phyloP scores from a whole-genome alignment of 2,797 vertebrate species.

The Sarcophilus harrisii region DNA sequence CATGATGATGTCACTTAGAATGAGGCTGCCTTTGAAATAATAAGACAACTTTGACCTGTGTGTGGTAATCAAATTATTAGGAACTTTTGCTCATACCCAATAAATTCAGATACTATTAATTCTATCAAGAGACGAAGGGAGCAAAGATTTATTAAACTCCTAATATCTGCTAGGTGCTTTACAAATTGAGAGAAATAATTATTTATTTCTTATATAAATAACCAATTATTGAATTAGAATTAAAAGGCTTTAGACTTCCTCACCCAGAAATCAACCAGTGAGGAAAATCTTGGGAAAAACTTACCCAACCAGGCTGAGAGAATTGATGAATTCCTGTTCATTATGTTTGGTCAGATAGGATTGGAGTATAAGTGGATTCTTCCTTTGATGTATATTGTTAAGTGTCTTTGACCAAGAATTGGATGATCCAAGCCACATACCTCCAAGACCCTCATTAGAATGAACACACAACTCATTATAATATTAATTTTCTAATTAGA shows the following conservation, averaged over 20 bases:
- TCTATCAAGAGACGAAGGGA: neutral
- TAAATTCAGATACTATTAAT: neutral
- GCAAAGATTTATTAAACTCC: neutral
- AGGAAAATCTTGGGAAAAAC: neutral
- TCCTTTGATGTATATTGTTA: neutral
- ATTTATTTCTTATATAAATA: neutral
- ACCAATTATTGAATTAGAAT: neutral
- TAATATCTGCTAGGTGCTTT: neutral
- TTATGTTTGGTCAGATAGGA: neutral
- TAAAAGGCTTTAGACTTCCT: neutral
- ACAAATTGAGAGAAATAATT: neutral
- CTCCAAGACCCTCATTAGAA: neutral
- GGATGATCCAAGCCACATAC: neutral
- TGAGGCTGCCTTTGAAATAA: neutral
- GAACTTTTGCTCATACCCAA: neutral
- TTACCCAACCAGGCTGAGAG: neutral
- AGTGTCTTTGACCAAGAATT: neutral
- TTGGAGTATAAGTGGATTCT: neutral
- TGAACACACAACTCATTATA: neutral
- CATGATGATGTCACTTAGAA: slow-evolving; percentile 15
- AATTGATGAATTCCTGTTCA: neutral
- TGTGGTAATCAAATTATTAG: neutral
- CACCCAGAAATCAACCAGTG: neutral
- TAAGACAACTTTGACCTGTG: neutral
- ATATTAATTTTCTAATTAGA: neutral